Evolutionary conservation across 2,888 invertebrate species (phyloP).

Genomic region (Salticus scenicus): DNA sequence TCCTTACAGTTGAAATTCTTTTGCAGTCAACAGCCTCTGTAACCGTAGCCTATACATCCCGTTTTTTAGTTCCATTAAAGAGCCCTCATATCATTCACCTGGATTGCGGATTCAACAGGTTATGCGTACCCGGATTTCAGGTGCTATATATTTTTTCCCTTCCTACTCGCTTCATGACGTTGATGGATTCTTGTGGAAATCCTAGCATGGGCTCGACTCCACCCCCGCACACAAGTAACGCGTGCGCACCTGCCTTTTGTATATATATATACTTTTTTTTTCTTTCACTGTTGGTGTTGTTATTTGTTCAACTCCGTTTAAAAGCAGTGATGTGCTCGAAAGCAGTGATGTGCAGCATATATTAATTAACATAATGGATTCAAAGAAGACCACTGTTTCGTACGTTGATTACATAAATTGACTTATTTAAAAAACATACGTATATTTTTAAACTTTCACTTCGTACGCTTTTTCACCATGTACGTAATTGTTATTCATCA

Average conservation of each 20-base stretch:
- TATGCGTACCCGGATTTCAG: slow-evolving; percentile 45
- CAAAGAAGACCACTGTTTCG: too few relatives aligned
- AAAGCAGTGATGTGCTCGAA: too few relatives aligned
- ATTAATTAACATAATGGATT: too few relatives aligned
- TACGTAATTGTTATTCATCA: too few relatives aligned
- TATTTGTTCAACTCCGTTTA: too few relatives aligned
- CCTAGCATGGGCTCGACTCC: slow-evolving; percentile 12
- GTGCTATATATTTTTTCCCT: slow-evolving; percentile 13
- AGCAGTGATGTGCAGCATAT: too few relatives aligned
- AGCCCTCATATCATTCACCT: neutral
- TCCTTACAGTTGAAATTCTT: neutral
- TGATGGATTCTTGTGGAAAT: slow-evolving; percentile 51
- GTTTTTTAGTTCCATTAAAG: neutral
- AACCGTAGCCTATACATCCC: neutral
- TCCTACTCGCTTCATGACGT: slow-evolving; percentile 38
- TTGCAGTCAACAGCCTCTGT: neutral
- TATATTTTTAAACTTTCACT: too few relatives aligned
- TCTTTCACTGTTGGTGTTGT: too few relatives aligned
- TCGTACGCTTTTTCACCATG: too few relatives aligned
- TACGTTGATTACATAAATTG: too few relatives aligned
- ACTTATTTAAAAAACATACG: too few relatives aligned
- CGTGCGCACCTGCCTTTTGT: slow-evolving; percentile 10
- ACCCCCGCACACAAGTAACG: slow-evolving; percentile 20
- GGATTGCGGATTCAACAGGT: slow-evolving; percentile 16
- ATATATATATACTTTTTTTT: too few relatives aligned